Conservation (phyloP, 2,797 vertebrate genomes). For the Trichosurus vulpecula region DNA sequence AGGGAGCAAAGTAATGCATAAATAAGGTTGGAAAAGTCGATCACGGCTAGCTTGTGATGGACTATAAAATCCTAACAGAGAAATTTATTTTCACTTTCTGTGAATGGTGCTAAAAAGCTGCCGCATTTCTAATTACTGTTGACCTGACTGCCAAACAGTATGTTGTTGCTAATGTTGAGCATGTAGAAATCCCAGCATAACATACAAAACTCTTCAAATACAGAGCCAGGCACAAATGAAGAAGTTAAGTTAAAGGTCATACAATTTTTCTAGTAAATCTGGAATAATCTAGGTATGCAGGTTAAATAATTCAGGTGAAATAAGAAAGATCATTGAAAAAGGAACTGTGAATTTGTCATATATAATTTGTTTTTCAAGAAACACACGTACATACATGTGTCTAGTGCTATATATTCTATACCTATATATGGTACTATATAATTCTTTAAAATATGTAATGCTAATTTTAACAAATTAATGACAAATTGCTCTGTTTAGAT, state of each 20-base stretch:
- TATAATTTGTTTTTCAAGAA: background rate
- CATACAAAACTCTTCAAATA: background rate
- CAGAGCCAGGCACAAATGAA: background rate
- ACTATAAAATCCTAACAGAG: background rate
- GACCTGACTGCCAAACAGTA: background rate
- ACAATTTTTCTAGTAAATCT: background rate
- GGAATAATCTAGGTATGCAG: background rate
- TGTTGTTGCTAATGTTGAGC: background rate
- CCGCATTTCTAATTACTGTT: background rate
- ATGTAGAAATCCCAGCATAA: background rate
- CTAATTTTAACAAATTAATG: background rate
- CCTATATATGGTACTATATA: background rate
- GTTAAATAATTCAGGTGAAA: background rate
- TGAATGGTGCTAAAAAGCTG: background rate
- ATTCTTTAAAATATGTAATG: background rate
- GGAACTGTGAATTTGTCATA: background rate
- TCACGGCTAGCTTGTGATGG: background rate
- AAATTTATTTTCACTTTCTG: background rate
- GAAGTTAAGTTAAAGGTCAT: background rate
- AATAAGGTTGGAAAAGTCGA: background rate
- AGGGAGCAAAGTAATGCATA: background rate
- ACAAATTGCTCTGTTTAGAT: background rate
- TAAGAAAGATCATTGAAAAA: background rate
- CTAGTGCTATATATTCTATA: background rate
- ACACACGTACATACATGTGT: background rate